phyloP scores from a whole-genome alignment of 2,113 vertebrate genomes.

The Forbesichthys papilliferus region DNA sequence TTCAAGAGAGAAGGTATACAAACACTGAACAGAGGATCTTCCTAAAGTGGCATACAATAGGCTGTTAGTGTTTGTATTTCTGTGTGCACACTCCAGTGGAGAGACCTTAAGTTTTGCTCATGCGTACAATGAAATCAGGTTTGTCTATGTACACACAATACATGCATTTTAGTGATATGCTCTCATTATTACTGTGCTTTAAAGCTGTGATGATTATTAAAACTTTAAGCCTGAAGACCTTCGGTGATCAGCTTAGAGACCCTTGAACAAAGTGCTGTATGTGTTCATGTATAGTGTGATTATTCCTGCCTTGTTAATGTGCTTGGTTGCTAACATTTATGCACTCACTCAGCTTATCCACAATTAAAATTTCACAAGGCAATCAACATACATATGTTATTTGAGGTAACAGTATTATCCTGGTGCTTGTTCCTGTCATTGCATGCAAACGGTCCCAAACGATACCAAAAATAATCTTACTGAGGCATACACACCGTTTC shows the following conservation, averaged over 20 bases:
- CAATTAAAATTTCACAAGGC: neutral
- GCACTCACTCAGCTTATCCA: constrained; percentile 6
- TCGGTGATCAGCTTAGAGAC: constrained; percentile 1
- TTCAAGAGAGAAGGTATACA: constrained; percentile 29
- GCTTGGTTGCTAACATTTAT: constrained; percentile 20
- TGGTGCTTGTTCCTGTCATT: constrained; percentile 15
- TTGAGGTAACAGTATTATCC: constrained; percentile 29
- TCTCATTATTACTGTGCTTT: neutral
- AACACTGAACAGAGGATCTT: constrained; percentile 59
- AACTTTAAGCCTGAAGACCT: neutral
- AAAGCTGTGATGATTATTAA: neutral
- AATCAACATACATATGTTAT: constrained; percentile 3
- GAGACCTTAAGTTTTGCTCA: constrained; percentile 42
- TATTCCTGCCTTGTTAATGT: constrained; percentile 12
- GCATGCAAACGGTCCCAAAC: constrained; percentile 3
- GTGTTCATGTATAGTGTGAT: neutral
- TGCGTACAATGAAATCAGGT: constrained; percentile 44
- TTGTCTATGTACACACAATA: constrained; percentile 31
- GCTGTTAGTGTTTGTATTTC: neutral
- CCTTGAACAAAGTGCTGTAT: neutral
- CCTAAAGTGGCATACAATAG: constrained; percentile 4
- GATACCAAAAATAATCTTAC: neutral
- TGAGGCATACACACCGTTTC: neutral
- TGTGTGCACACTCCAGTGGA: constrained; percentile 1
- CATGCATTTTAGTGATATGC: constrained; percentile 47